Evolutionary conservation across 1,140 invertebrate genomes (phyloP), one percentile per base, ranked within the genome.

Genomic region (Yoshiicerus persimilis): DNA sequence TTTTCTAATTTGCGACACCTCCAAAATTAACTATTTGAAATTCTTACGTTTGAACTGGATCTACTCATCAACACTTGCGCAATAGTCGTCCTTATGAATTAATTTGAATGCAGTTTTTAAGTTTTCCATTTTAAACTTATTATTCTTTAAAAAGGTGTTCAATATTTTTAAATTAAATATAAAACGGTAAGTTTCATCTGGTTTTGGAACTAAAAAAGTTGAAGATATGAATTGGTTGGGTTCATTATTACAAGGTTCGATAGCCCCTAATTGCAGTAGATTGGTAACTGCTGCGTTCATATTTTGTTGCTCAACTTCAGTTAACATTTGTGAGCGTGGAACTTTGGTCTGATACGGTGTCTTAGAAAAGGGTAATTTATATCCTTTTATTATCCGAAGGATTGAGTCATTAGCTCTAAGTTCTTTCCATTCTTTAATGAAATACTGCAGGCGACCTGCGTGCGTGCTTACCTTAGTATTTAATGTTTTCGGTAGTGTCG

Each of bases 81-180:
- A n/a, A n/a, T n/a, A n/a, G n/a, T n/a, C n/a, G n/a, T n/a, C n/a
- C n/a, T n/a, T n/a, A n/a, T n/a, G n/a, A n/a, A n/a, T n/a, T n/a
- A n/a, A n/a, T n/a, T n/a, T n/a, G n/a, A n/a, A n/a, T 4, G 84
- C 86, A 0, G 32, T 80, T 13, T 39, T 88, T 2, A 75, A 38
- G n/a, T 86, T 88, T 41, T 90, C 87, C 86, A 90, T 88, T 70
- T 90, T 90, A 23, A 90, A 90, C 84, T 89, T 85, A 0, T 34
- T 16, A 34, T 87, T 62, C 10, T 64, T 41, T 16, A 89, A 47
- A 85, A 86, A 90, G 5, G 84, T 9, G 41, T 90, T 90, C 2
- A 90, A 47, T 6, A 4, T 9, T 77, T 88, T 90, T 70, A 90
- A 85, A 88, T 88, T 90, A 11, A 88, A 34, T 25, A 90, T 88